These are phyloP conservation scores for Clusia tigrina DNA, from an alignment of 2,888 invertebrate species.

Conservation along the genomic window DNA sequence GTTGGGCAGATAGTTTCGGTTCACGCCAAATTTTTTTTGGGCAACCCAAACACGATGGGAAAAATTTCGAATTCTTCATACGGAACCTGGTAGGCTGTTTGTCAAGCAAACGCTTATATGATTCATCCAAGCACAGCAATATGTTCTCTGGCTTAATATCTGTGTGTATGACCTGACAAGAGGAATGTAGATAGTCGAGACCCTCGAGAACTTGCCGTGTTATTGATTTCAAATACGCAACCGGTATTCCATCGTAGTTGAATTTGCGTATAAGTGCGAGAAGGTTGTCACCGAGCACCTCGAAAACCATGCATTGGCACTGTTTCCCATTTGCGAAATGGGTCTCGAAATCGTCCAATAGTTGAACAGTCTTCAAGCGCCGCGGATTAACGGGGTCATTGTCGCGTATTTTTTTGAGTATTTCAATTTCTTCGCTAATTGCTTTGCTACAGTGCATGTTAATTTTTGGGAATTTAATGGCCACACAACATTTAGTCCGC, in stretches of 20 bases:
- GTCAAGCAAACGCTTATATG: slow-evolving; percentile 87
- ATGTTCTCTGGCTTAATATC: slow-evolving; percentile 96
- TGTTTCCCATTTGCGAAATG: slow-evolving; percentile 97
- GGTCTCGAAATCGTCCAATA: slow-evolving; percentile 98
- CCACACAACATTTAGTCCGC: slow-evolving; percentile 93
- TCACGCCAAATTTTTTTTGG: slow-evolving; percentile 87
- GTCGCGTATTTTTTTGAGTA: slow-evolving; percentile 93
- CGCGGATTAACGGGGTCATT: slow-evolving; percentile 91
- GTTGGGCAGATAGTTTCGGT: slow-evolving; percentile 78
- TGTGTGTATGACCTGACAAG: slow-evolving; percentile 95
- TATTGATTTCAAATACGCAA: slow-evolving; percentile 94
- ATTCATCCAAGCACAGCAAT: slow-evolving; percentile 89
- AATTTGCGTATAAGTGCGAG: slow-evolving; percentile 97
- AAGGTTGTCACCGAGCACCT: slow-evolving; percentile 97
- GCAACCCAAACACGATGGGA: slow-evolving; percentile 88
- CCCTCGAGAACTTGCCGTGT: slow-evolving; percentile 94
- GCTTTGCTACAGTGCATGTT: slow-evolving; percentile 99
- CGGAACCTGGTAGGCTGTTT: slow-evolving; percentile 95
- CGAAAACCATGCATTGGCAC: slow-evolving; percentile 99
- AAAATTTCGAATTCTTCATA: slow-evolving; percentile 89
- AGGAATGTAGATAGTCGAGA: slow-evolving; percentile 94
- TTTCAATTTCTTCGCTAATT: slow-evolving; percentile 98
- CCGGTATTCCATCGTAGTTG: slow-evolving; percentile 96
- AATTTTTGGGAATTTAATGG: slow-evolving; percentile 98
- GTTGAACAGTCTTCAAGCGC: slow-evolving; percentile 95